Evolutionary conservation across 2,797 vertebrate genomes (phyloP), one percentile per base, ranked within the genome.

Genomic region (Zenarchopterus dispar): DNA sequence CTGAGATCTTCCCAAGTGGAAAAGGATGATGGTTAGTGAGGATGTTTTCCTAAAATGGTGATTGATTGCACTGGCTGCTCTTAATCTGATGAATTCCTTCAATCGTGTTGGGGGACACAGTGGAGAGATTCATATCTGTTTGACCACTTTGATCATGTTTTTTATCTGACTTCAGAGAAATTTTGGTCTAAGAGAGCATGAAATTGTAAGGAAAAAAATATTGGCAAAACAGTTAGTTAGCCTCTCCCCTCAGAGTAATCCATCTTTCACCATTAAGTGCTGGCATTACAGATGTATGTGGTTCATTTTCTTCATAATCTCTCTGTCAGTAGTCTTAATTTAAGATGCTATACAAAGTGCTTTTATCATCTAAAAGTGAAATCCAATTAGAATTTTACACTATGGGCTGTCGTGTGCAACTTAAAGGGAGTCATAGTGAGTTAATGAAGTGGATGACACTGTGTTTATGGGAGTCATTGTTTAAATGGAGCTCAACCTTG

Each of bases 11-110:
- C 22, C 84, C 73, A 24, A 76, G 86, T 78, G 41, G 36, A 80
- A 36, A 61, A 91, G 91, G 93, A 85, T 86, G 88, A 91, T 84
- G 84, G 81, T 82, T 57, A 36, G 76, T 67, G 58, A 88, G 58
- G 63, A 53, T 49, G 88, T 70, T 64, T 90, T 90, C 89, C 78
- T 78, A 75, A 87, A 89, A 81, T 82, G 62, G 51, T 90, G 86
- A 92, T 86, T 79, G 84, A 90, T 90, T 77, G 44, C 73, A 56
- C 43, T 1, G 15, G 18, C 68, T 66, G 42, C 58, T 76, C 58
- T 78, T 59, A 54, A 88, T 86, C 72, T 77, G 81, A 91, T 85
- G 85, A 80, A 81, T 62, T 62, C 60, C 75, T 65, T 64, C 18
- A 81, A 77, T 65, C 58, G 66, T 68, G 64, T 53, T 31, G 56